Evolutionary conservation across 2,888 invertebrate genomes (phyloP), one percentile per base, ranked within the genome.

Genomic region (Trypoxylon attenuatum): DNA sequence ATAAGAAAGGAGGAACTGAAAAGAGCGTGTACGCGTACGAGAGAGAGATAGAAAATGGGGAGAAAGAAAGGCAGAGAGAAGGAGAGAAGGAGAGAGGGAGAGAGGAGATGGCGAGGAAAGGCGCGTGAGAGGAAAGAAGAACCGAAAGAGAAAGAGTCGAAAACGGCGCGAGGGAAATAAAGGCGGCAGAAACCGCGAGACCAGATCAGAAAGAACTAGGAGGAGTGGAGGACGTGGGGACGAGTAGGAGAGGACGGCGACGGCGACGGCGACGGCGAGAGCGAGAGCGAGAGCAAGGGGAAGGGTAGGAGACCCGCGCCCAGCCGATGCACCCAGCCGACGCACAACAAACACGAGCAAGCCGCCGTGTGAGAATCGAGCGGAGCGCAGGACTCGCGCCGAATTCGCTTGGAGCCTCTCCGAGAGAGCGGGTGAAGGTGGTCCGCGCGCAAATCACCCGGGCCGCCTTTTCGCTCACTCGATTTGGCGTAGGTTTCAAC

Each of bases 401-500:
- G 57, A 70, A 73, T 67, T 73, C 58, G 50, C 62, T n/a, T n/a
- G 62, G 55, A 49, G 64, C 66, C 71, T 69, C 55, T 69, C 59
- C n/a, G n/a, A n/a, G n/a, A 59, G 51, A 57, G 47, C 45, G 33
- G 50, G 60, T 55, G 63, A 63, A 69, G 65, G 54, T 38, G 67
- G 60, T 57, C 71, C 71, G 75, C 69, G 55, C 69, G 66, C 52
- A 54, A 60, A n/a, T n/a, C 64, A 77, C 54, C 70, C 76, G 66
- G 69, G 65, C 63, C 76, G 78, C 69, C 80, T 79, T 76, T 74
- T 76, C 78, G 73, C 73, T 70, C 77, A 78, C 82, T 83, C 80
- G 77, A 80, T 82, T 84, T 82, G 79, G 81, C 82, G 82, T 83
- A 81, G 84, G 84, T 84, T 83, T 83, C 88, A 88, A 88, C 88